Evolutionary conservation across 2,797 vertebrate species (phyloP).

Genomic region (Micromesistius poutassou): DNA sequence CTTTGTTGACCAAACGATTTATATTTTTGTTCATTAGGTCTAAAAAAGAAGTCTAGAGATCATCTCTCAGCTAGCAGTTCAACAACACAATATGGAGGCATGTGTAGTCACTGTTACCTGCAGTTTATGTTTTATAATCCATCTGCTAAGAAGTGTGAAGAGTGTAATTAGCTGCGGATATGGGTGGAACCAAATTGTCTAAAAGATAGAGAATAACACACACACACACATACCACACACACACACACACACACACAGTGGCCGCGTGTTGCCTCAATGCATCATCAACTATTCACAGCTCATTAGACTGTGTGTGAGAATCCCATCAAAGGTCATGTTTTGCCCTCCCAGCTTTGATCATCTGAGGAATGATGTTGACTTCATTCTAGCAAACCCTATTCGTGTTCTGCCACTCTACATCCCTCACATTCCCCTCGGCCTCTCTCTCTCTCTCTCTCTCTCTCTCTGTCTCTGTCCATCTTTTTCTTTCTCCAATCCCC

Average conservation of each 20-base stretch:
- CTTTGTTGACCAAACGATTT: no score
- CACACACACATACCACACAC: no score
- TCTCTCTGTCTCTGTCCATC: slow-evolving; percentile 6
- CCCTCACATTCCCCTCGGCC: no score
- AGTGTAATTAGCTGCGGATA: neutral
- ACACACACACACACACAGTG: no score
- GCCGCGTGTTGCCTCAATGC: neutral
- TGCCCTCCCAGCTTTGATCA: slow-evolving; percentile 52
- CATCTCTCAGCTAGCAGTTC: no score
- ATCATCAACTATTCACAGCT: neutral
- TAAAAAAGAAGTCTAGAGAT: no score
- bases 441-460: no score
- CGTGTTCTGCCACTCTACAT: slow-evolving; percentile 23
- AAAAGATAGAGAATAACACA: neutral
- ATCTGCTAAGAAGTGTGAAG: neutral
- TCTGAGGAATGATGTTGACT: slow-evolving; percentile 37
- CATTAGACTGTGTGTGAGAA: slow-evolving; percentile 30
- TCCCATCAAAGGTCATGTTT: no score
- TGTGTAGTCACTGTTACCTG: no score
- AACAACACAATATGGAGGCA: no score
- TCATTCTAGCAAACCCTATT: slow-evolving; percentile 43
- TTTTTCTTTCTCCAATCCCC: slow-evolving; percentile 1
- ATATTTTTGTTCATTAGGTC: no score
- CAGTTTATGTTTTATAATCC: no score
- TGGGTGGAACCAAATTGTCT: neutral